Evolutionary conservation across 2,113 vertebrate species (phyloP), one percentile per base, ranked within the genome.

Genomic region (Morone chrysops): DNA sequence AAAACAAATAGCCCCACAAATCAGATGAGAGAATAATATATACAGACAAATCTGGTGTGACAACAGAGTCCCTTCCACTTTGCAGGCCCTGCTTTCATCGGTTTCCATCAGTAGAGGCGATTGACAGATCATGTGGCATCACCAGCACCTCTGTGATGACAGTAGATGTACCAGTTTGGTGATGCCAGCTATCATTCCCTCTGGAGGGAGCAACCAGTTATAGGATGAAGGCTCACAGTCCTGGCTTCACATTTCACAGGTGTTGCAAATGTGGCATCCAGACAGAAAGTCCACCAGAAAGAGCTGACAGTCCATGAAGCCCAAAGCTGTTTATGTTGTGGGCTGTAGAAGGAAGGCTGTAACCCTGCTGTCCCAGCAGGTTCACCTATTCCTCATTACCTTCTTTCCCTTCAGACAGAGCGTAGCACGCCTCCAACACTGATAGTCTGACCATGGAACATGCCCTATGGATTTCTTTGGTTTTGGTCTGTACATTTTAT

Each of bases 131-230:
- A 31, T 82, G 67, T 81, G 51, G 47, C 68, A 77, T 75, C 61
- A 74, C 10, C 61, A 74, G n/a, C 31, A 31, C 31, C 63, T 36
- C 54, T 70, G 71, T 31, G n/a, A 50, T 81, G 69, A 68, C 69
- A 73, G 53, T 25, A 81, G 80, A 83, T 78, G 80, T 78, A 71
- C 45, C 38, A 41, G 60, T 72, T 62, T 75, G 54, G 10, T 60
- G 71, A 78, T 62, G 61, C 53, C 59, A 79, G 61, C 68, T 36
- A 68, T 77, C 45, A 25, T 53, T 41, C 62, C 45, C 56, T 69
- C 65, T 54, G 25, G 18, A 56, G 68, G 71, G 82, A 53, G 76
- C 25, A 36, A 62, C 36, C 17, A 48, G 5, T 31, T 18, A 10
- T 36, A 61, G 17, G 63, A 45, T 17, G 57, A 53, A 54, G 11